phyloP scores from a whole-genome alignment of 1,140 invertebrate species.

The Trinorchestia longiramus region DNA sequence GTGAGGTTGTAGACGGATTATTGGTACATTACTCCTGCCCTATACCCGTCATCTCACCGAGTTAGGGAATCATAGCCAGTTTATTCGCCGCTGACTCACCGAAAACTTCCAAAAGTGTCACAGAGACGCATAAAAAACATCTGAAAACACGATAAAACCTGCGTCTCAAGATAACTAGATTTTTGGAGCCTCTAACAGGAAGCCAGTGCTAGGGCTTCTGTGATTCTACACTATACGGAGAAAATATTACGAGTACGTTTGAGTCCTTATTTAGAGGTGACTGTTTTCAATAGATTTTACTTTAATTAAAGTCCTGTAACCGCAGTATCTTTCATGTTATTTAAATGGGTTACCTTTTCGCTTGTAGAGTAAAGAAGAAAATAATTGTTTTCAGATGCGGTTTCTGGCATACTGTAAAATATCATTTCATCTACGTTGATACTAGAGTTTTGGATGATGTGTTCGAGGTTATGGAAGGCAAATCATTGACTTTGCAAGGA shows the following conservation, averaged over 20 bases:
- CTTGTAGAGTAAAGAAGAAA: no score
- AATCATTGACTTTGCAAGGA: no score
- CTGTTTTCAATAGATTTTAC: no score
- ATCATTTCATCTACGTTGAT: no score
- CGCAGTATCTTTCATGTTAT: no score
- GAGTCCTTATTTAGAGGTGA: no score
- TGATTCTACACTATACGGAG: background rate
- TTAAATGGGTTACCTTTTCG: no score
- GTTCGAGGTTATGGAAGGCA: no score
- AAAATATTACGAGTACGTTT: background rate
- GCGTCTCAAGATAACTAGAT: background rate
- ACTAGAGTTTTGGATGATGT: no score
- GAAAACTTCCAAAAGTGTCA: conserved; percentile 41
- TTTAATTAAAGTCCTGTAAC: no score
- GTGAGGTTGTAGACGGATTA: background rate
- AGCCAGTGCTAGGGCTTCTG: background rate
- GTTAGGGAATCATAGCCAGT: conserved; percentile 6
- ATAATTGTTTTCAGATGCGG: no score
- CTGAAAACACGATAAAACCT: conserved; percentile 31
- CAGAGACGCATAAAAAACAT: conserved; percentile 17
- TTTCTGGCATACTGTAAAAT: no score
- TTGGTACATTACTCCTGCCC: background rate
- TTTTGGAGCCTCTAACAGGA: background rate
- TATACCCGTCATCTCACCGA: background rate
- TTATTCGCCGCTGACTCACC: conserved; percentile 5